A percentile compares a stretch with the other conserved stretches of the same genome.
phyloP scores from a whole-genome alignment of 23 tunicate genomes.

The Clavelina lepadiformis region DNA sequence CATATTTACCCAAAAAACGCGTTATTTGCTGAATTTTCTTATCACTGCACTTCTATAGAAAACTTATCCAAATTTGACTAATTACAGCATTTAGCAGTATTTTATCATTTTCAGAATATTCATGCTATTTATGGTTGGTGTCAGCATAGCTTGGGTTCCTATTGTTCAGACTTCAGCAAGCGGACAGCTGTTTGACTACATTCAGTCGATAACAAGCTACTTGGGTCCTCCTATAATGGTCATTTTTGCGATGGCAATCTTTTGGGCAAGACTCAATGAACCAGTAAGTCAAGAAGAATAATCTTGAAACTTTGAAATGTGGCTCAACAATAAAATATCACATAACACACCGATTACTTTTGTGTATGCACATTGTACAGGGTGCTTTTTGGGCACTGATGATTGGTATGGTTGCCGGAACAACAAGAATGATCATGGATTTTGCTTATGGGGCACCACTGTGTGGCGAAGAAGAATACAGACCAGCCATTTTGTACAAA shows the following conservation, averaged over 20 bases:
- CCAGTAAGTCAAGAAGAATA: conserved; percentile 35
- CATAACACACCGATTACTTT: too few species aligned
- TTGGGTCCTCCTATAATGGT: conserved; percentile 92
- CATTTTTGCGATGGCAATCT: conserved; percentile 73
- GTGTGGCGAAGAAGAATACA: conserved; percentile 85
- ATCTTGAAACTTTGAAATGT: too few species aligned
- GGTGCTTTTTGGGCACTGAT: conserved; percentile 94
- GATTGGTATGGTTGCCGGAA: conserved; percentile 66
- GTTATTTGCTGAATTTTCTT: too few species aligned
- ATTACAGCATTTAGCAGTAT: too few species aligned
- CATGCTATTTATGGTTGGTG: conserved; percentile 89
- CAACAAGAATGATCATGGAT: conserved; percentile 88
- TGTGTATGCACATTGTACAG: too few species aligned
- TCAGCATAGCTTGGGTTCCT: conserved; percentile 96
- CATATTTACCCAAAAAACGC: too few species aligned
- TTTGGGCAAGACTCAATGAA: conserved; percentile 95
- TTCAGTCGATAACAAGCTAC: conserved; percentile 91
- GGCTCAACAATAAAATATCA: too few species aligned
- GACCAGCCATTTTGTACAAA: conserved; percentile 74
- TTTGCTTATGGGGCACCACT: conserved; percentile 73
- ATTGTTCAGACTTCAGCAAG: conserved; percentile 78
- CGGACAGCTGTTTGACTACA: conserved; percentile 93
- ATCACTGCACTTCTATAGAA: too few species aligned
- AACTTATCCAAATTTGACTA: too few species aligned
- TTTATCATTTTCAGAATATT: conserved; percentile 56